phyloP scores from a whole-genome alignment of 2,797 vertebrate species.

The Peromyscus nudipes region DNA sequence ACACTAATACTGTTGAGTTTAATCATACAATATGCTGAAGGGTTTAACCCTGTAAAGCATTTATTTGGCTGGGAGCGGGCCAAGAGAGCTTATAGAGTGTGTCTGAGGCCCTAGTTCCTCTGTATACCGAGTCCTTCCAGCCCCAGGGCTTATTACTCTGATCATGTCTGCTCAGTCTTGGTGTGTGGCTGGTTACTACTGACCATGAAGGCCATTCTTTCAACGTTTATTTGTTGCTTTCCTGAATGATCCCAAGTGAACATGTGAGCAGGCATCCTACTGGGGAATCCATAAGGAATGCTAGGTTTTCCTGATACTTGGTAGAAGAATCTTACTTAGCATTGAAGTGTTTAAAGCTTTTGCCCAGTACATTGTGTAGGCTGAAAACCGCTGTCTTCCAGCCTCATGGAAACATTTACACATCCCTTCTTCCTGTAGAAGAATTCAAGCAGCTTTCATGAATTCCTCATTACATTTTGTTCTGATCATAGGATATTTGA shows the following conservation, averaged over 20 bases:
- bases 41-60: not conserved
- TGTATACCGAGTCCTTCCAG: not conserved
- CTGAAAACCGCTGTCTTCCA: not conserved
- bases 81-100: not conserved
- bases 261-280: not conserved
- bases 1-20: not conserved
- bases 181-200: not conserved
- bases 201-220: not conserved
- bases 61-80: not conserved
- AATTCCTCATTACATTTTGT: not conserved
- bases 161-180: not conserved
- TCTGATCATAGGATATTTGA: not conserved
- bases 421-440: not conserved
- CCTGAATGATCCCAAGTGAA: not conserved
- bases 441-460: not conserved
- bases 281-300: not conserved
- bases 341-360: not conserved
- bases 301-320: not conserved
- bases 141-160: not conserved
- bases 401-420: not conserved
- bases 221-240: not conserved
- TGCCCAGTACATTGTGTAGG: not conserved
- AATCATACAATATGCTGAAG: not conserved
- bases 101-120: not conserved
- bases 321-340: not conserved